Conservation (phyloP, 2,888 invertebrate genomes). For the Pecten maximus region DNA sequence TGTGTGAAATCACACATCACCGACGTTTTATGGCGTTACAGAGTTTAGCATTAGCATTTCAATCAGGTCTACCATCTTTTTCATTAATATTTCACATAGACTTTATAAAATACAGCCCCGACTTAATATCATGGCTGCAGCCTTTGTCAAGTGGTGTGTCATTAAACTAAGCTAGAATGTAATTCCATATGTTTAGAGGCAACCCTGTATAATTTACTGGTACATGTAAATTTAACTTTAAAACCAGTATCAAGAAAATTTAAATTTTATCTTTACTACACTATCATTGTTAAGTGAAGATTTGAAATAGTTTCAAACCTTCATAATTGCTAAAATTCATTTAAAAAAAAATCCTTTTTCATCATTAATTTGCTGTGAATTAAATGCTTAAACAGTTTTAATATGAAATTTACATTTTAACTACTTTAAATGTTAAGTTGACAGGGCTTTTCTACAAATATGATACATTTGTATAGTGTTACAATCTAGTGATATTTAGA, state of each 20-base stretch:
- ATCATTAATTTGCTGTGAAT: too few relatives aligned
- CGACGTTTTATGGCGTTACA: not conserved
- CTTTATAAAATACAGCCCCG: not conserved
- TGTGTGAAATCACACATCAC: too few relatives aligned
- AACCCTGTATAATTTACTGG: not conserved
- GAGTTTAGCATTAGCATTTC: not conserved
- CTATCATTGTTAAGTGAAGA: too few relatives aligned
- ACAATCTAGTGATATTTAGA: not conserved
- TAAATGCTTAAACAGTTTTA: too few relatives aligned
- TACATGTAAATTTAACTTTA: too few relatives aligned
- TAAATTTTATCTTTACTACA: too few relatives aligned
- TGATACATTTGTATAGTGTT: not conserved
- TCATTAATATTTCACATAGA: conserved; percentile 6
- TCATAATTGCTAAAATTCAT: too few relatives aligned
- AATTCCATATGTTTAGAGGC: not conserved
- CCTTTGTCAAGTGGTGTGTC: not conserved
- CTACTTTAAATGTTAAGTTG: too few relatives aligned
- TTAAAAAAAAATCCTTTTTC: too few relatives aligned
- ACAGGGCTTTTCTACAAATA: not conserved
- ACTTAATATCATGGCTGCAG: not conserved
- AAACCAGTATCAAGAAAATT: too few relatives aligned
- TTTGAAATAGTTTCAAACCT: too few relatives aligned
- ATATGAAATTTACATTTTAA: too few relatives aligned
- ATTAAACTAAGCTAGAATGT: not conserved
- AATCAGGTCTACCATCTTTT: not conserved